Conservation (phyloP, 2,888 invertebrate species). For the Chymomyza procnemis region DNA sequence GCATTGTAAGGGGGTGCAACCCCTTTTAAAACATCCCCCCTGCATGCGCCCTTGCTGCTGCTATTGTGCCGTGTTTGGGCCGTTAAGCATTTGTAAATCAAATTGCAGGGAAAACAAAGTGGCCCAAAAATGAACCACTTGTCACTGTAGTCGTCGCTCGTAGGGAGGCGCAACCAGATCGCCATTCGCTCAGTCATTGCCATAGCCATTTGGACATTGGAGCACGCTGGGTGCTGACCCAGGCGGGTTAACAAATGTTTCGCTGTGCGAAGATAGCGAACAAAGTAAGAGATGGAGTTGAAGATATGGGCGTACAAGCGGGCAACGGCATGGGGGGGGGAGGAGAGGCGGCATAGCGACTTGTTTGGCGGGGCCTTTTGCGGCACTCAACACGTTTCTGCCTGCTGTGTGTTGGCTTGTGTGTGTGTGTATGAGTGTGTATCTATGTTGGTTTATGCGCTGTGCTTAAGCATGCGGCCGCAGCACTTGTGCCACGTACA, state of each 20-base stretch:
- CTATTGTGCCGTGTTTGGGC: not conserved
- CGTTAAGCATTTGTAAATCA: constrained; percentile 43
- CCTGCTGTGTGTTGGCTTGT: constrained; percentile 17
- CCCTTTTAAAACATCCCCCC: not conserved
- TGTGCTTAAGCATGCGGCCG: constrained; percentile 71
- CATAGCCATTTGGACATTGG: constrained; percentile 17
- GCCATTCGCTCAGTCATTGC: not conserved
- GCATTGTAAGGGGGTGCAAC: too few species aligned
- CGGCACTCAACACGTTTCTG: constrained; percentile 69
- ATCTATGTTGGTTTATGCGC: constrained; percentile 33
- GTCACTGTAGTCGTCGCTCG: not conserved
- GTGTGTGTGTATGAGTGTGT: constrained; percentile 20
- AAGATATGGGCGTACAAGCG: not conserved
- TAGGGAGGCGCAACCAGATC: not conserved
- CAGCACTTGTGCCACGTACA: constrained; percentile 73
- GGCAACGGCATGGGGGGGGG: constrained; percentile 8
- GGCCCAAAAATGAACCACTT: constrained; percentile 5
- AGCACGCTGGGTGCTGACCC: constrained; percentile 35
- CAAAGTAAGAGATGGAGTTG: constrained; percentile 9
- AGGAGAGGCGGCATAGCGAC: constrained; percentile 47
- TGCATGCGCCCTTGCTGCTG: not conserved
- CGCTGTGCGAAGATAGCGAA: constrained; percentile 32
- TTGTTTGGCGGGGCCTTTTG: constrained; percentile 45
- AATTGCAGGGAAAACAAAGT: constrained; percentile 61
- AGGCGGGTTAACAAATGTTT: constrained; percentile 26